Percentiles rank a stretch among this genome's conserved stretches.
Evolutionary conservation across 2,888 invertebrate genomes (phyloP).

Genomic region (Hirtodrosophila histrioides): DNA sequence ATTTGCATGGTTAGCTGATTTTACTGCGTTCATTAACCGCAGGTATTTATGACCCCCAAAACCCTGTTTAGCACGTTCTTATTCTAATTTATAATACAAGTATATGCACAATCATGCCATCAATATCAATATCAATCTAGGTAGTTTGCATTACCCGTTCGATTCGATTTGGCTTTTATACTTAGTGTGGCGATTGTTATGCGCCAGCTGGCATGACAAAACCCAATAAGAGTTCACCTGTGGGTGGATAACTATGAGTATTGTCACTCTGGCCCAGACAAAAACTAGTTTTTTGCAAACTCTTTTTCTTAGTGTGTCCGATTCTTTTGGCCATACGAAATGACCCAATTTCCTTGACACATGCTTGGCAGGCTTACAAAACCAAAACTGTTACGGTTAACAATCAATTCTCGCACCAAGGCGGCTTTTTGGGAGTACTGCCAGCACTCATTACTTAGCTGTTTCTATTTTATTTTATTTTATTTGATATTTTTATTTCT

Average conservation of each 20-base stretch:
- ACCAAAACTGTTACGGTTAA: conserved; percentile 76
- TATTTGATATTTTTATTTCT: conserved; percentile 13
- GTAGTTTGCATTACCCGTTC: conserved; percentile 43
- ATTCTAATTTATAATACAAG: conserved; percentile 66
- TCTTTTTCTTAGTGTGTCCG: conserved; percentile 32
- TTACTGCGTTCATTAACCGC: conserved; percentile 74
- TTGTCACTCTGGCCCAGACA: conserved; percentile 46
- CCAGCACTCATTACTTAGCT: conserved; percentile 59
- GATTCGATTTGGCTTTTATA: conserved; percentile 47
- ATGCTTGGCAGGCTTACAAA: conserved; percentile 79
- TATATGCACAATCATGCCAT: conserved; percentile 52
- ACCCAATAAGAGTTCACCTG: conserved; percentile 70
- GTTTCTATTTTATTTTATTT: conserved; percentile 11
- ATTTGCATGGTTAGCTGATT: conserved; percentile 52
- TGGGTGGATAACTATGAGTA: conserved; percentile 61
- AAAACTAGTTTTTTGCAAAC: conserved; percentile 56
- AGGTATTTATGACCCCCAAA: conserved; percentile 64
- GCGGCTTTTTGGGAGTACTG: conserved; percentile 24
- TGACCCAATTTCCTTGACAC: conserved; percentile 81
- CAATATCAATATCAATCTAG: no score
- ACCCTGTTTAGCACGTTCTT: conserved; percentile 58
- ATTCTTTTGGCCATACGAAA: conserved; percentile 61
- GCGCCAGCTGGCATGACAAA: conserved; percentile 67
- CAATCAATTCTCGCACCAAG: conserved; percentile 63
- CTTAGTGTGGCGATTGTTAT: conserved; percentile 37